A percentile compares a stretch with the other conserved stretches of the same genome.
These are phyloP conservation scores for Drosophila pallidifrons DNA, from an alignment of 1,140 invertebrate genomes.

Conservation along the genomic window DNA sequence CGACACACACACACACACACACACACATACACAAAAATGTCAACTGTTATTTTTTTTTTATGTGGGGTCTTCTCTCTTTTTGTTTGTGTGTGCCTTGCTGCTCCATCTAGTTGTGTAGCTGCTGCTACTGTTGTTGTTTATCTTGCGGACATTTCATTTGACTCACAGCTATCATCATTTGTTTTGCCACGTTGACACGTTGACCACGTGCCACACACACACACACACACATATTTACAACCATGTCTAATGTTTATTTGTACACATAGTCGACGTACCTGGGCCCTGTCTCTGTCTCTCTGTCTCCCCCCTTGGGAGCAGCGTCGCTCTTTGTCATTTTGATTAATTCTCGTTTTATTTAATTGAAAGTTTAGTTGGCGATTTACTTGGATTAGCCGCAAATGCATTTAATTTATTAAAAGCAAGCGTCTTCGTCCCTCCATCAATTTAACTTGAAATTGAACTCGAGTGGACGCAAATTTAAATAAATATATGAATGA, in stretches of 20 bases:
- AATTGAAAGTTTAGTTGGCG: slow-evolving; percentile 69
- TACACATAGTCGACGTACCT: slow-evolving; percentile 49
- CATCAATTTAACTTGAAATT: neutral
- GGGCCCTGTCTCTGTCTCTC: slow-evolving; percentile 53
- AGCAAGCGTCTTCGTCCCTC: neutral
- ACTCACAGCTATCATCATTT: slow-evolving; percentile 78
- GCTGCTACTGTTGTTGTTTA: slow-evolving; percentile 34
- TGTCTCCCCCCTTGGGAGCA: neutral
- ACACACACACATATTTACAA: neutral
- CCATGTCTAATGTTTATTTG: slow-evolving; percentile 64
- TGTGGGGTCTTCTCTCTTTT: slow-evolving; percentile 6
- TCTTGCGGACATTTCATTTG: slow-evolving; percentile 73
- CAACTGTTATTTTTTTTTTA: slow-evolving; percentile 65
- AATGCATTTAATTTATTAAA: slow-evolving; percentile 59
- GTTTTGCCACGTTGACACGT: slow-evolving; percentile 74
- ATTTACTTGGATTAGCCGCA: slow-evolving; percentile 61
- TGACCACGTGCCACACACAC: slow-evolving; percentile 42
- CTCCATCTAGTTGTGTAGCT: slow-evolving; percentile 2
- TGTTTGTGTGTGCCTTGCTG: neutral
- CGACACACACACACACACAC: neutral
- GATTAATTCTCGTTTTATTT: slow-evolving; percentile 77
- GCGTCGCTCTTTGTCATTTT: slow-evolving; percentile 38
- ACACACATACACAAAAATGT: slow-evolving; percentile 24
- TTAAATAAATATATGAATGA: neutral
- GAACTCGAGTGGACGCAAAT: neutral